These are phyloP conservation scores for Keiferia lycopersicella DNA, from an alignment of 2,888 invertebrate genomes.

Conservation along the genomic window DNA sequence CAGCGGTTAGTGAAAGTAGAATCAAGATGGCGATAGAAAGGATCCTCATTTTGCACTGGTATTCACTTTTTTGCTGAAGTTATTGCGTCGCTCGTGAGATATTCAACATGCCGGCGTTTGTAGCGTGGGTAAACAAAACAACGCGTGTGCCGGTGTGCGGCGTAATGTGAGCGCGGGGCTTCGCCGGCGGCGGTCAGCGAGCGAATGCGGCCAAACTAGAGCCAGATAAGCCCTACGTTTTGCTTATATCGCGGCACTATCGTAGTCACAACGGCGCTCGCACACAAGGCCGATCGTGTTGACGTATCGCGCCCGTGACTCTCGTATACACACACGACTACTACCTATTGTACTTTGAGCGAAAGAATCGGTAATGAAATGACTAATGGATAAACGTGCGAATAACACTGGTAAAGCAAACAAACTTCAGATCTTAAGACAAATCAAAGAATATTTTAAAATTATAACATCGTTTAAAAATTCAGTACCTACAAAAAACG, in stretches of 20 bases:
- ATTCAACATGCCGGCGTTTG: constrained; percentile 53
- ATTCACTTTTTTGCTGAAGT: constrained; percentile 13
- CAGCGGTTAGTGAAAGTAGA: constrained; percentile 49
- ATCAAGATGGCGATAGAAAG: constrained; percentile 54
- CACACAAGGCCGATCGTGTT: constrained; percentile 66
- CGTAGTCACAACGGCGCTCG: constrained; percentile 27
- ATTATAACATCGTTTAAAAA: too few relatives aligned
- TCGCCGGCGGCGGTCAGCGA: constrained; percentile 51
- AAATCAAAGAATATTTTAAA: too few relatives aligned
- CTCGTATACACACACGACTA: constrained; percentile 55
- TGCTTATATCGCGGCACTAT: background rate
- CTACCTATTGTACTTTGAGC: constrained; percentile 57
- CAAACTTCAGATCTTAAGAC: background rate
- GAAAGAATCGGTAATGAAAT: constrained; percentile 14
- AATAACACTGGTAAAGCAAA: constrained; percentile 1
- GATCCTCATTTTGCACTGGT: constrained; percentile 51
- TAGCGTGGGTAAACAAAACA: constrained; percentile 61
- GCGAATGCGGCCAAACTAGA: constrained; percentile 57
- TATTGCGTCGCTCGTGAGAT: constrained; percentile 17
- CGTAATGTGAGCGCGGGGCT: constrained; percentile 32
- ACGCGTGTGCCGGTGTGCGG: constrained; percentile 38
- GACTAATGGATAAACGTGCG: background rate
- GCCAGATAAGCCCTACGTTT: constrained; percentile 66
- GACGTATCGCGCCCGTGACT: constrained; percentile 67
- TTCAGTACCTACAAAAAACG: too few relatives aligned